Evolutionary conservation across 2,113 vertebrate genomes (phyloP).

Genomic region (Entosphenus tridentatus): DNA sequence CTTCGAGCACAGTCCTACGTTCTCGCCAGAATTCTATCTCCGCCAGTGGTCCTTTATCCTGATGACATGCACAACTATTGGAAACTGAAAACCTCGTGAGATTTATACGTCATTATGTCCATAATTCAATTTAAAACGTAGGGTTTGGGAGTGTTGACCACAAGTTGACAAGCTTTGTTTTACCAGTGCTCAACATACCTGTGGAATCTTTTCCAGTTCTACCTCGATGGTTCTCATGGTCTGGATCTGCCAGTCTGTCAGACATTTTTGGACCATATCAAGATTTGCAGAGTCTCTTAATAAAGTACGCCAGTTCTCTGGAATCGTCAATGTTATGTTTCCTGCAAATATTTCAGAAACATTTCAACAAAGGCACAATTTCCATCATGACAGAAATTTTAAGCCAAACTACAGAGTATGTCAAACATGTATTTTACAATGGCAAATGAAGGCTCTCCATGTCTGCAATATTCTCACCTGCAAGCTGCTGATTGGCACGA

Average conservation of each 20-base stretch:
- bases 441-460: neutral
- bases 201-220: conserved; percentile 37
- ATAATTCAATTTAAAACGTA: neutral
- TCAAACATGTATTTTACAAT: neutral
- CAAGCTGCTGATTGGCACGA: conserved; percentile 26
- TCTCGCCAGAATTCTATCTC: conserved; percentile 61
- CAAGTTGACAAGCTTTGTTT: neutral
- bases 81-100: neutral
- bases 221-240: conserved; percentile 36
- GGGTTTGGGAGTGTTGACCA: conserved; percentile 3
- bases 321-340: conserved; percentile 38
- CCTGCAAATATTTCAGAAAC: conserved; percentile 17
- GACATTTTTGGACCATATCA: conserved; percentile 26
- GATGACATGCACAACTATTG: neutral
- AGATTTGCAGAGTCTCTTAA: conserved; percentile 19
- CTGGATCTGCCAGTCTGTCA: conserved; percentile 47
- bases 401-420: neutral
- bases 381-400: neutral
- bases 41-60: conserved; percentile 45
- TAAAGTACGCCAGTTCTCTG: conserved; percentile 29
- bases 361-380: neutral
- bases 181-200: conserved; percentile 22
- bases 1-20: conserved; percentile 27
- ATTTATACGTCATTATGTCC: neutral
- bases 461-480: conserved; percentile 20